Percentiles rank a stretch among this genome's conserved stretches.
phyloP scores from a whole-genome alignment of 2,797 vertebrate genomes.

The Pangasius macronema region DNA sequence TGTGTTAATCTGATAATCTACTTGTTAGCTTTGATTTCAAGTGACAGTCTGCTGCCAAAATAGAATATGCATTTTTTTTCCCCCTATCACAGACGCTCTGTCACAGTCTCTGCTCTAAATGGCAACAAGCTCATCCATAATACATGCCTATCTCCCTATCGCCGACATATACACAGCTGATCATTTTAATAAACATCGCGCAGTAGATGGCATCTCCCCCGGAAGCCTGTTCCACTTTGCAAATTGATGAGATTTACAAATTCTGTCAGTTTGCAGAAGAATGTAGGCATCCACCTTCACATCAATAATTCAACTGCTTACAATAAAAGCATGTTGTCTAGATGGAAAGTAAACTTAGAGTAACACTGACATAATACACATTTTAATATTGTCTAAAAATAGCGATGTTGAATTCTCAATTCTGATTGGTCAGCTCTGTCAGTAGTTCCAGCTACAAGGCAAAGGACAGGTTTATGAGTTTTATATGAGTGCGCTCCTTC shows the following conservation, averaged over 20 bases:
- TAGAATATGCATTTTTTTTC: constrained; percentile 24
- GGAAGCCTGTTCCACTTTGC: background rate
- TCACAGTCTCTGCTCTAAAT: constrained; percentile 44
- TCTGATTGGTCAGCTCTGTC: background rate
- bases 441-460: background rate
- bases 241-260: constrained; percentile 34
- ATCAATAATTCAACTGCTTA: constrained; percentile 1
- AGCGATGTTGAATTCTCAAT: background rate
- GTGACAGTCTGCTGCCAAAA: constrained; percentile 51
- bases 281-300: background rate
- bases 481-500: background rate
- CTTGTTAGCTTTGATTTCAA: constrained; percentile 54
- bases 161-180: constrained; percentile 31
- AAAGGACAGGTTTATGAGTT: background rate
- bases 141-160: constrained; percentile 42
- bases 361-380: background rate
- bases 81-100: constrained; percentile 28
- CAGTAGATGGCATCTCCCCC: background rate
- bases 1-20: constrained; percentile 49
- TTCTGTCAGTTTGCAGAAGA: constrained; percentile 23
- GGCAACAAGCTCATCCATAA: constrained; percentile 54
- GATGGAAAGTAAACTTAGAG: background rate
- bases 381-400: background rate
- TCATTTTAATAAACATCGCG: constrained; percentile 40
- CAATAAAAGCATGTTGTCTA: constrained; percentile 1